These are phyloP conservation scores for Hydropotes inermis DNA, from an alignment of 2,113 vertebrate genomes.

Conservation along the genomic window DNA sequence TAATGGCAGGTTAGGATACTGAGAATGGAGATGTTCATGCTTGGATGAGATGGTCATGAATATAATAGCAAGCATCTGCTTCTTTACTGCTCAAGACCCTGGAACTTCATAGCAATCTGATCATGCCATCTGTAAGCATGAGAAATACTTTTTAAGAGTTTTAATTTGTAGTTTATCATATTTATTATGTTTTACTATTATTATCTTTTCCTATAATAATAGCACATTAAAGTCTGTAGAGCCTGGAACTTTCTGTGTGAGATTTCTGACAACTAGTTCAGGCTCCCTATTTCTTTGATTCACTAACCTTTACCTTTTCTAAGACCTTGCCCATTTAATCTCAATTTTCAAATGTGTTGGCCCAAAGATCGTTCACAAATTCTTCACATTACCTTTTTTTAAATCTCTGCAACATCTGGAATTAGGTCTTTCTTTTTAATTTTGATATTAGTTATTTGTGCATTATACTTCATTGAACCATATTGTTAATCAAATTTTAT, in stretches of 20 bases:
- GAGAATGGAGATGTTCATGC: neutral
- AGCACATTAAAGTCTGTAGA: neutral
- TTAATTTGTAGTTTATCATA: slow-evolving; percentile 32
- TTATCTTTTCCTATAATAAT: slow-evolving; percentile 23
- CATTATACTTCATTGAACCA: neutral
- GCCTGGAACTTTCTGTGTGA: neutral
- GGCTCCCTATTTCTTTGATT: neutral
- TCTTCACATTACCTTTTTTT: neutral
- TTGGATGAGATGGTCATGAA: neutral
- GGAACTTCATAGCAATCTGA: neutral
- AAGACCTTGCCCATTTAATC: neutral
- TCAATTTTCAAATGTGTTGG: neutral
- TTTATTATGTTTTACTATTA: slow-evolving; percentile 17
- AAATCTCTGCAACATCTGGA: neutral
- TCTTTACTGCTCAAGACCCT: neutral
- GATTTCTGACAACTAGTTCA: neutral
- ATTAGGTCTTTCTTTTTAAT: neutral
- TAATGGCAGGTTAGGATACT: neutral
- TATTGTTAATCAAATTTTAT: neutral
- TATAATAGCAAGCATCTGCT: neutral
- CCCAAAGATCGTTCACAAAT: neutral
- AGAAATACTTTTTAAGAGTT: neutral
- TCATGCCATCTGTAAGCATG: slow-evolving; percentile 18
- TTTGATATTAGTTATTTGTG: neutral
- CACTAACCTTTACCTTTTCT: neutral